Percentiles rank a stretch among this genome's conserved stretches.
These are phyloP conservation scores for Orycteropus afer DNA, from an alignment of 2,113 vertebrate species.

Conservation along the genomic window DNA sequence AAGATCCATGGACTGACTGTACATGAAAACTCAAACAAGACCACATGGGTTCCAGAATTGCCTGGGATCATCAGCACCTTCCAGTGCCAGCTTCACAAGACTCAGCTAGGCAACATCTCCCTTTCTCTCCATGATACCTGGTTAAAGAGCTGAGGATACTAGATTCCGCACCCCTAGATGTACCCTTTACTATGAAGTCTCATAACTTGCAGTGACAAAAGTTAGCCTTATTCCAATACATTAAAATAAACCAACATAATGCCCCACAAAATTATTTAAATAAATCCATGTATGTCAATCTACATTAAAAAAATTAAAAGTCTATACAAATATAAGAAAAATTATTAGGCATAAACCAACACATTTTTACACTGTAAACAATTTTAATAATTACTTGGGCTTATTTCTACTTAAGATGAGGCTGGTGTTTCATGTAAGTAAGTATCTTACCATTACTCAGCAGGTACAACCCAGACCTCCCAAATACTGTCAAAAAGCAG, in stretches of 20 bases:
- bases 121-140: not conserved
- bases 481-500: not conserved
- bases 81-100: not conserved
- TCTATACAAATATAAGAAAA: not conserved
- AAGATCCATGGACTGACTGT: rapidly evolving
- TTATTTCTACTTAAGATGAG: not conserved
- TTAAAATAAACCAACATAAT: not conserved
- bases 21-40: rapidly evolving
- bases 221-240: not conserved
- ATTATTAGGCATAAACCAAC: not conserved
- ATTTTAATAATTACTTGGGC: no score
- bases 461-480: not conserved
- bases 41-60: rapidly evolving
- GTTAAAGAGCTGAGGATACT: not conserved
- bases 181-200: not conserved
- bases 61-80: not conserved
- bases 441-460: not conserved
- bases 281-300: not conserved
- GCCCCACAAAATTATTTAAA: not conserved
- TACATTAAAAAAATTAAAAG: not conserved
- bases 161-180: not conserved
- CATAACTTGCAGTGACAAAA: not conserved
- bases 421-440: not conserved
- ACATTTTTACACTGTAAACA: not conserved
- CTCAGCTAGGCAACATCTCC: no score